phyloP scores from a whole-genome alignment of 2,113 vertebrate genomes.

The Puffinus mauretanicus region DNA sequence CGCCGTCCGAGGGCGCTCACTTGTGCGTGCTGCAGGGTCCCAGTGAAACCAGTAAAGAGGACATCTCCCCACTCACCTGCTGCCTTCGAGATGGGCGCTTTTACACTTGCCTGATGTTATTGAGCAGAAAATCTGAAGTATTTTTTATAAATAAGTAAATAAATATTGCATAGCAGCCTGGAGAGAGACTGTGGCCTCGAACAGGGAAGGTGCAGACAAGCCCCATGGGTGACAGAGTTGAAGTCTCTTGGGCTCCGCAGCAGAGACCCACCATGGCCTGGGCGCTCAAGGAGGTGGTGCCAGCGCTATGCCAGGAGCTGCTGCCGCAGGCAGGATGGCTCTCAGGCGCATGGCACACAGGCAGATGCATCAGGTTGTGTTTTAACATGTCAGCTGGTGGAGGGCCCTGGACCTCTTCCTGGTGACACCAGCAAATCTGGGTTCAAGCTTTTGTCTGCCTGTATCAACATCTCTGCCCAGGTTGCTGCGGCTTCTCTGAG shows the following conservation, averaged over 20 bases:
- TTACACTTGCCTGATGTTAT: neutral
- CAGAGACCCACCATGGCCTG: accelerated
- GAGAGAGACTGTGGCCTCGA: neutral
- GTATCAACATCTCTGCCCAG: neutral
- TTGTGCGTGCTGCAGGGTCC: neutral
- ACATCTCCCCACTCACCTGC: neutral
- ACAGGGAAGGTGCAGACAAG: neutral
- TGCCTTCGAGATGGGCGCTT: neutral
- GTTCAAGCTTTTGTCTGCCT: neutral
- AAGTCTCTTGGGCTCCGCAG: neutral
- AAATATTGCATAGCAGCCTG: neutral
- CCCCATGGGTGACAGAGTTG: neutral
- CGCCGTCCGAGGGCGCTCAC: neutral
- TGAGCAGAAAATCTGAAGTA: neutral
- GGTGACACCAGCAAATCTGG: neutral
- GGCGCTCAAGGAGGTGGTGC: neutral
- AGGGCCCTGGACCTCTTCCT: neutral
- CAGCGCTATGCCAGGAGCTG: accelerated
- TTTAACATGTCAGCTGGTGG: neutral
- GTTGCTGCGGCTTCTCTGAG: neutral
- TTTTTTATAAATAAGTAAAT: neutral
- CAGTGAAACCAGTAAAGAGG: neutral
- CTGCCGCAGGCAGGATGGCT: accelerated
- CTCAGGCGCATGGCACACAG: accelerated
- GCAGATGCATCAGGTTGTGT: neutral